These are phyloP conservation scores for Goniozus legneri DNA, from an alignment of 1,140 invertebrate species.

Conservation along the genomic window DNA sequence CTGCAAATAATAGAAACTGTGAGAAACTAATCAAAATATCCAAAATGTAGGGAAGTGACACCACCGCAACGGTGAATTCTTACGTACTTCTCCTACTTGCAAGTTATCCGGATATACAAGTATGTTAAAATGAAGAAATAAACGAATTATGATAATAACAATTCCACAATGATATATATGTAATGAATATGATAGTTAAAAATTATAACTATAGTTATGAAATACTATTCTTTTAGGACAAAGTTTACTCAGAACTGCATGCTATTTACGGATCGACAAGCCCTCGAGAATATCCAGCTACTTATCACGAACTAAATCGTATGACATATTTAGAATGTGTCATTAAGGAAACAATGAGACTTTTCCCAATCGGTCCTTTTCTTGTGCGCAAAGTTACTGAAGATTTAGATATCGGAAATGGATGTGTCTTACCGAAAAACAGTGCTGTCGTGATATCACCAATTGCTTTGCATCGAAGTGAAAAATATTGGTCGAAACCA, in stretches of 20 bases:
- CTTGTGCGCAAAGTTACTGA: slow-evolving; percentile 51
- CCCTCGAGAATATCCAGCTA: slow-evolving; percentile 23
- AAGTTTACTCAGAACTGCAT: slow-evolving; percentile 59
- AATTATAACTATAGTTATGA: no score
- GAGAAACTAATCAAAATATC: not conserved
- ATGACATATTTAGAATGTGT: slow-evolving; percentile 63
- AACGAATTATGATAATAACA: not conserved
- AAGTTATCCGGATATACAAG: slow-evolving; percentile 61
- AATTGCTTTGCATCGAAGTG: slow-evolving; percentile 53
- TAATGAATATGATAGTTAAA: no score
- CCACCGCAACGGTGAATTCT: slow-evolving; percentile 61
- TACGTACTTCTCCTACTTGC: slow-evolving; percentile 63
- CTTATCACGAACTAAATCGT: slow-evolving; percentile 56
- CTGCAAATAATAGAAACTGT: no score
- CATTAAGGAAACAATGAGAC: slow-evolving; percentile 62
- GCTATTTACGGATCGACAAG: slow-evolving; percentile 48
- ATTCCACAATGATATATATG: no score
- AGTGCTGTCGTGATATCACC: slow-evolving; percentile 19
- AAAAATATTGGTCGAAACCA: slow-evolving; percentile 59
- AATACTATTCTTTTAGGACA: slow-evolving; percentile 50
- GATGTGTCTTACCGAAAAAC: slow-evolving; percentile 10
- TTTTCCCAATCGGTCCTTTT: slow-evolving; percentile 63
- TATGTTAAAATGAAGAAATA: slow-evolving; percentile 12
- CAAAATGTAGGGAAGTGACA: slow-evolving; percentile 30
- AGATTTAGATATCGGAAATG: slow-evolving; percentile 36